Evolutionary conservation across 2,113 vertebrate species (phyloP), one percentile per base, ranked within the genome.

Genomic region (Zapornia atra): DNA sequence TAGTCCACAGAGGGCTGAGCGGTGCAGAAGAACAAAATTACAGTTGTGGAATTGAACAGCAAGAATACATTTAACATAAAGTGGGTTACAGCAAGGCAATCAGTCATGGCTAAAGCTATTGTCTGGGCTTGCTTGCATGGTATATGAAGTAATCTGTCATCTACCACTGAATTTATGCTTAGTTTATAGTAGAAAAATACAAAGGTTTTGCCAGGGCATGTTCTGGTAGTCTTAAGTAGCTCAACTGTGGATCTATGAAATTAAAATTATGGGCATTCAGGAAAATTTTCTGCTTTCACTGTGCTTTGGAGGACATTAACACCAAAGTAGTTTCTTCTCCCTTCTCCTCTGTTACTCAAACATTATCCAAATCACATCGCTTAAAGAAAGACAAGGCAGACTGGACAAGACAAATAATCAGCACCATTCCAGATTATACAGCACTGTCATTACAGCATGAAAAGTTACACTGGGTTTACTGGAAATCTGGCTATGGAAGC

Each of bases 51-150:
- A 99, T 99, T 99, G 99, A 99, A 99, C 99, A 99, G 99, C 98
- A 98, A 99, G 99, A 99, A 99, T 99, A 99, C 99, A 98, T 99
- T 99, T 99, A 99, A 99, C 99, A 99, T 99, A 99, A 99, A 99
- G 98, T 99, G 99, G 99, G 99, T 99, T 99, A 99, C 98, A 97
- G 99, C 98, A 95, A 98, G 98, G 99, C 98, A 98, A 99, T 99
- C 99, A 99, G 99, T 99, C 99, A 99, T 98, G 98, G 98, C 99
- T 98, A 98, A 98, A 98, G 98, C 99, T 98, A 99, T 99, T 99
- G 99, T 99, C 99, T 99, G 97, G 98, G 98, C 98, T 98, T 98
- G 98, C 99, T 98, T 99, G 99, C 99, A 99, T 99, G 99, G 98
- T 98, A 98, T 99, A 99, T 99, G 98, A 99, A 99, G 99, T 99